Conservation (phyloP, 2,797 vertebrate species). For the Argentina silus region DNA sequence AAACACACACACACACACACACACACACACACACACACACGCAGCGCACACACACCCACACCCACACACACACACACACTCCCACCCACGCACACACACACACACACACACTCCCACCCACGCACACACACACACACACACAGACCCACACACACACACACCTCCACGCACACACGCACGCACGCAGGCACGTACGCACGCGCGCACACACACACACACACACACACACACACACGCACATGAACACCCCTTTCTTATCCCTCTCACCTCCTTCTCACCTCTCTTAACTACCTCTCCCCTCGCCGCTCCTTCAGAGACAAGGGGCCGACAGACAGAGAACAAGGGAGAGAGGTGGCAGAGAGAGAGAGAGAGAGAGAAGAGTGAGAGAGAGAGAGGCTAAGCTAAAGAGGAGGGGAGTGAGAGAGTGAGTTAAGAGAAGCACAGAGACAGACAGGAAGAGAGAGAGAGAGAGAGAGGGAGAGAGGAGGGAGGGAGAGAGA, state of each 20-base stretch:
- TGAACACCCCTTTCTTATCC: neutral
- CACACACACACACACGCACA: neutral
- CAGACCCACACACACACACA: constrained; percentile 24
- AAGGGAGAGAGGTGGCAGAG: constrained; percentile 27
- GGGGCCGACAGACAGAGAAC: constrained; percentile 27
- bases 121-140: neutral
- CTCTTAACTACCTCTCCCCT: constrained; percentile 10
- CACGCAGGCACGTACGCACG: no score
- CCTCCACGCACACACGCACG: neutral
- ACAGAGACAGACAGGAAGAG: constrained; percentile 39
- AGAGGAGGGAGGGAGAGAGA: constrained; percentile 13
- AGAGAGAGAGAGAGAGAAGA: constrained; percentile 1
- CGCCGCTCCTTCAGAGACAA: constrained; percentile 34
- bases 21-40: neutral
- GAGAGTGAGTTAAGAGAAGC: neutral
- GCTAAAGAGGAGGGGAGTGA: neutral
- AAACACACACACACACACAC: neutral
- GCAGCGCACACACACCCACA: neutral
- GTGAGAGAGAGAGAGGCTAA: neutral
- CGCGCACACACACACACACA: neutral
- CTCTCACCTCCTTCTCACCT: constrained; percentile 15
- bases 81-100: constrained; percentile 31
- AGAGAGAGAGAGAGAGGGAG: constrained; percentile 33
- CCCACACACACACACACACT: neutral
- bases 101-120: neutral